Evolutionary conservation across 2,888 invertebrate genomes (phyloP).

Genomic region (Coelopa pilipes): DNA sequence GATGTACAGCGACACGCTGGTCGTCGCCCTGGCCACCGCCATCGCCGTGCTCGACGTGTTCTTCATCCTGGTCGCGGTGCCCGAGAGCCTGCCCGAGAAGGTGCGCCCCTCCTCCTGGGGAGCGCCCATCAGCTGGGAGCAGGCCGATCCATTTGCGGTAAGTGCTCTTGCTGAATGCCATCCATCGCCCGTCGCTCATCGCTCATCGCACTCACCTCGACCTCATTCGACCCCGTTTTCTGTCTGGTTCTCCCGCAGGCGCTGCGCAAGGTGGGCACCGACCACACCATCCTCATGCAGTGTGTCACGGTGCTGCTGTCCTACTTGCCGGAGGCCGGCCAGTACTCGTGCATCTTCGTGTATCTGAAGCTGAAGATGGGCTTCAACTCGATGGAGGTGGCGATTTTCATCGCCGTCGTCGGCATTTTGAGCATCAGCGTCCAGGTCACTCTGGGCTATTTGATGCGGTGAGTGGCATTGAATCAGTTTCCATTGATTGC

Average conservation of each 20-base stretch:
- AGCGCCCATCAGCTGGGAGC: constrained; percentile 94
- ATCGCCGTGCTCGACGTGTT: constrained; percentile 96
- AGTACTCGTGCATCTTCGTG: constrained; percentile 99
- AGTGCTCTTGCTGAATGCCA: constrained; percentile 52
- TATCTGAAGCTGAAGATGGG: constrained; percentile 98
- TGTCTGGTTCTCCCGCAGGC: constrained; percentile 68
- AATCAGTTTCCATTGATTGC: neutral
- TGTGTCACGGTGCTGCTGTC: constrained; percentile 98
- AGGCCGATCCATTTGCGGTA: constrained; percentile 96
- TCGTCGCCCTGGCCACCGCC: constrained; percentile 94
- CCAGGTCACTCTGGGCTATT: constrained; percentile 86
- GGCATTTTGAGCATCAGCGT: constrained; percentile 96
- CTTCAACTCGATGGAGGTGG: constrained; percentile 94
- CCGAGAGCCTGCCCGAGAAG: constrained; percentile 97
- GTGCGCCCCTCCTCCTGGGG: constrained; percentile 82
- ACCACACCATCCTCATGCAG: constrained; percentile 94
- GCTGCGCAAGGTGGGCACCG: constrained; percentile 91
- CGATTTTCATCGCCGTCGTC: constrained; percentile 96
- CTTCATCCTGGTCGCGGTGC: constrained; percentile 97
- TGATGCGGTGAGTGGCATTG: constrained; percentile 72
- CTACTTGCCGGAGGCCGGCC: constrained; percentile 97
- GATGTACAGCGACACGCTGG: constrained; percentile 83
- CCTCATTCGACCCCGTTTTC: too few relatives aligned
- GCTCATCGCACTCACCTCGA: too few relatives aligned
- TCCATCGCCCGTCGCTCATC: neutral